phyloP scores from a whole-genome alignment of 2,113 vertebrate species.

The Elephas maximus region DNA sequence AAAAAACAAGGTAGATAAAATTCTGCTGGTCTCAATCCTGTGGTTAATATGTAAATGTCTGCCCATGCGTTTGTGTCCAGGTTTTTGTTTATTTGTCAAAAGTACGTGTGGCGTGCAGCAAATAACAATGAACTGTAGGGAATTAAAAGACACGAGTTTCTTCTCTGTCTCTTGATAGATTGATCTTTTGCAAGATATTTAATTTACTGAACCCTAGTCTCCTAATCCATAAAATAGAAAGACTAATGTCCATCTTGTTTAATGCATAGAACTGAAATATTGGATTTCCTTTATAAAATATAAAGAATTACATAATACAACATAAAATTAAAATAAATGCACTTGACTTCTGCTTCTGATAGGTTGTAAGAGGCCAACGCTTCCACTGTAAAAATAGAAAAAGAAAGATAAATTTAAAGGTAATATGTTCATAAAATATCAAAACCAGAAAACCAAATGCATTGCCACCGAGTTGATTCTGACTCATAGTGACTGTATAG shows the following conservation, averaged over 20 bases:
- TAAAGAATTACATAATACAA: background rate
- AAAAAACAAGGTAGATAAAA: background rate
- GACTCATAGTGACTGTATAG: too few relatives aligned
- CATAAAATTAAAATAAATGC: background rate
- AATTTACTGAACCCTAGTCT: background rate
- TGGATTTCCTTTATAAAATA: conserved; percentile 1
- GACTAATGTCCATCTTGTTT: background rate
- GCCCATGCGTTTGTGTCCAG: background rate
- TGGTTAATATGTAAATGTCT: background rate
- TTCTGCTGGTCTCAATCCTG: background rate
- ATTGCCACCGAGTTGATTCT: too few relatives aligned
- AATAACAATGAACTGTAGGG: background rate
- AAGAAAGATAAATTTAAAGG: background rate
- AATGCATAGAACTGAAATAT: background rate
- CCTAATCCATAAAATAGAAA: conserved; percentile 55
- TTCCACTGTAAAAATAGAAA: background rate
- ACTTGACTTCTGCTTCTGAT: background rate
- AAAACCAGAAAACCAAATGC: background rate
- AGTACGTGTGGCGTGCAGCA: background rate
- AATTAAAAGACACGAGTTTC: conserved; percentile 23
- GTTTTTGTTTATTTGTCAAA: conserved; percentile 32
- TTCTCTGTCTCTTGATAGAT: background rate
- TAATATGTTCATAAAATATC: background rate
- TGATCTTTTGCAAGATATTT: background rate
- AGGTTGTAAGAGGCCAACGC: background rate